These are phyloP conservation scores for Tetrao urogallus DNA, from an alignment of 2,113 vertebrate genomes.

Conservation along the genomic window DNA sequence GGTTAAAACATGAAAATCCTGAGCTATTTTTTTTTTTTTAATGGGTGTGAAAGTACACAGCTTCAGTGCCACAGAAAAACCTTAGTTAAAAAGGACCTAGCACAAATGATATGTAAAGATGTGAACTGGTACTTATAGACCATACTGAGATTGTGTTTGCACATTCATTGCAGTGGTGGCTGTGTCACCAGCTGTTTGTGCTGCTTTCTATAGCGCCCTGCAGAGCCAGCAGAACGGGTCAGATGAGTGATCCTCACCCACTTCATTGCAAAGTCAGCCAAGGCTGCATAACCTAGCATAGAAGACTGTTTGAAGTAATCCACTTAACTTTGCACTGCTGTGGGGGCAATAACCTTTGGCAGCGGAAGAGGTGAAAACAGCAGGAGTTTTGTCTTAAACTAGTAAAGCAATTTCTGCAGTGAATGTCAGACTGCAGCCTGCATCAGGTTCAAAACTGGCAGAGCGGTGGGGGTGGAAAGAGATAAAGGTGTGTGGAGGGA, in stretches of 20 bases:
- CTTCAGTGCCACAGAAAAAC: background rate
- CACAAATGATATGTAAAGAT: background rate
- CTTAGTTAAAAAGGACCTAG: background rate
- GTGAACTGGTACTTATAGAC: background rate
- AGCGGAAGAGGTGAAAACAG: slow-evolving; percentile 32
- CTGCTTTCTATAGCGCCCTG: background rate
- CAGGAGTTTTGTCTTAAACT: slow-evolving; percentile 25
- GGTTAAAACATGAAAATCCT: background rate
- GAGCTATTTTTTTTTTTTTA: background rate
- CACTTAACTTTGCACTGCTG: slow-evolving; percentile 23
- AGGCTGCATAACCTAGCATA: background rate
- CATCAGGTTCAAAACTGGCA: background rate
- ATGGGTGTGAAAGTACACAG: background rate
- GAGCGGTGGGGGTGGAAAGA: background rate
- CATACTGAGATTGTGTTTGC: background rate
- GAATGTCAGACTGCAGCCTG: background rate
- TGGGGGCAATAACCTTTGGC: slow-evolving; percentile 26
- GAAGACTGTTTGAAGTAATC: background rate
- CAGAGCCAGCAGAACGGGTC: background rate
- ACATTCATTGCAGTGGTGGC: background rate
- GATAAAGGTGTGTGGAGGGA: too few relatives aligned
- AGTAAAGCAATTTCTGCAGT: slow-evolving; percentile 20
- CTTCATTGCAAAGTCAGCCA: background rate
- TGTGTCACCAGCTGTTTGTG: background rate
- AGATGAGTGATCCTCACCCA: background rate